phyloP scores from a whole-genome alignment of 2,113 vertebrate genomes.

The Cygnus atratus region DNA sequence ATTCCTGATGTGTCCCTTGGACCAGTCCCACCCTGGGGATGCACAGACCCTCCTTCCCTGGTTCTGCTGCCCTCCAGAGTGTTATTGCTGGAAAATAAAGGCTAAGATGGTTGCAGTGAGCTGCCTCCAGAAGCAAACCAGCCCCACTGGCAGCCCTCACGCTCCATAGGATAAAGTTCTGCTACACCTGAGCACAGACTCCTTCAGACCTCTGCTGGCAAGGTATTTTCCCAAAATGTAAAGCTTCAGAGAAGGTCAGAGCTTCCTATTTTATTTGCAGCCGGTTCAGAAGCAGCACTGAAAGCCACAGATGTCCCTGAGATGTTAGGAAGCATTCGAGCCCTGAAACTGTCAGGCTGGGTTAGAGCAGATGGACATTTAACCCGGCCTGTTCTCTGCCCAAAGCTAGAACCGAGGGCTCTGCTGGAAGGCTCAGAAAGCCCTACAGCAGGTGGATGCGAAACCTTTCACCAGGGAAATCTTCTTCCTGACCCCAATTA shows the following conservation, averaged over 20 bases:
- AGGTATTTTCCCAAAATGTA: background rate
- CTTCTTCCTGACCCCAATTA: conserved; percentile 23
- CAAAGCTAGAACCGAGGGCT: background rate
- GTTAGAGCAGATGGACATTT: background rate
- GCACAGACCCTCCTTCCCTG: background rate
- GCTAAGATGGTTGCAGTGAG: background rate
- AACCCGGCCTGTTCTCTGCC: background rate
- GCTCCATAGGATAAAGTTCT: background rate
- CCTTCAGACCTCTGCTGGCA: background rate
- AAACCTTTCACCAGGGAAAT: conserved; percentile 28
- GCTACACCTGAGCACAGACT: background rate
- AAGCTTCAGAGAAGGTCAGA: background rate
- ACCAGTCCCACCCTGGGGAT: background rate
- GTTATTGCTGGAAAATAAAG: fast-evolving
- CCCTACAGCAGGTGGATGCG: background rate
- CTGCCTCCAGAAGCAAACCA: background rate
- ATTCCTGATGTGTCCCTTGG: fast-evolving
- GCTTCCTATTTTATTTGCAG: background rate
- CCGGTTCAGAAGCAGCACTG: background rate
- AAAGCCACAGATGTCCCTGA: background rate
- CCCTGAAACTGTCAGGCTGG: background rate
- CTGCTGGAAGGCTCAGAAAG: background rate
- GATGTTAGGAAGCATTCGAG: background rate
- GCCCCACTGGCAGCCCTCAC: background rate
- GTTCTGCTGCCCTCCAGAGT: background rate